Conservation (phyloP, 2,888 invertebrate species). For the Nesidiocoris tenuis region DNA sequence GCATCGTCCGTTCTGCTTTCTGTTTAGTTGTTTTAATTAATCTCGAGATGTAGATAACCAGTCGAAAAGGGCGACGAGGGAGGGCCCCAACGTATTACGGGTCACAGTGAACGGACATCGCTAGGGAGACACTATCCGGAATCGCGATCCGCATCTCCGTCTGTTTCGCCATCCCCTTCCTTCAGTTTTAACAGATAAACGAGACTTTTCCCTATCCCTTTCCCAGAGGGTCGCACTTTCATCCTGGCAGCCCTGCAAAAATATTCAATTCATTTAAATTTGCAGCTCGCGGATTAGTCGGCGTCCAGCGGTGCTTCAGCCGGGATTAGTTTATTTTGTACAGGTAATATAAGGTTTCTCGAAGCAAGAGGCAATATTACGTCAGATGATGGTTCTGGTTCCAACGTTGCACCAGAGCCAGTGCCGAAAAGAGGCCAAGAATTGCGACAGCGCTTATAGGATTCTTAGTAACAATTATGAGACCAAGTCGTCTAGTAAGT, state of each 20-base stretch:
- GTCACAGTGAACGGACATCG: neutral
- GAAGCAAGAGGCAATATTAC: no score
- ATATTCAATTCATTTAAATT: neutral
- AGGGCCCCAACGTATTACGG: neutral
- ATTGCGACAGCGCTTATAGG: no score
- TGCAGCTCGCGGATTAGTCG: neutral
- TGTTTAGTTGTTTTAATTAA: constrained; percentile 41
- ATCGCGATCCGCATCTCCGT: neutral
- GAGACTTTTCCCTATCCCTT: no score
- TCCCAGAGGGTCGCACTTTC: neutral
- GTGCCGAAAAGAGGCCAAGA: no score
- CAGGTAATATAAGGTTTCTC: no score
- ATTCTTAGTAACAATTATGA: no score
- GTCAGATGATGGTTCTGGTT: no score
- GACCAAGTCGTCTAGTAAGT: no score
- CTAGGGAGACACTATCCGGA: neutral
- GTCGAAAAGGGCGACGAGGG: no score
- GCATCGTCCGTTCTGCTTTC: neutral
- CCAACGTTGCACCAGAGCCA: no score
- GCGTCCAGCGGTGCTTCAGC: no score
- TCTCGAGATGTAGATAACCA: constrained; percentile 40
- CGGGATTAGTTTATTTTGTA: no score
- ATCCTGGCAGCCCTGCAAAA: neutral
- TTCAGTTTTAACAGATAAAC: neutral
- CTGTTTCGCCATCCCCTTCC: neutral